These are phyloP conservation scores for Pachycephala philippinensis DNA, from an alignment of 2,113 vertebrate genomes.

Conservation along the genomic window DNA sequence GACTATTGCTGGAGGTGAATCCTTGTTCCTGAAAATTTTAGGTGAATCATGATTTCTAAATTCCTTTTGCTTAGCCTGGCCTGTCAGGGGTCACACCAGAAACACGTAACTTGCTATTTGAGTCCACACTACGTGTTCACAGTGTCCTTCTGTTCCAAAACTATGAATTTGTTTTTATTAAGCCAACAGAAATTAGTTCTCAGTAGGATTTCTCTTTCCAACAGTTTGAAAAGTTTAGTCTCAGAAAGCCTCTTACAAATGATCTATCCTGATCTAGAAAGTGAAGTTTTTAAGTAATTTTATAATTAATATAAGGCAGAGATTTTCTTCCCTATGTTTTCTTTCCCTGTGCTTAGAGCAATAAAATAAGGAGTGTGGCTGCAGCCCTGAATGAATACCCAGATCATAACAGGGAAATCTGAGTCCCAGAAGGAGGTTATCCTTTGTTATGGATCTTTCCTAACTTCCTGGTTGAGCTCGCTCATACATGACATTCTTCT, in stretches of 20 bases:
- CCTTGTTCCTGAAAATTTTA: background rate
- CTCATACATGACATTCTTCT: fast-evolving
- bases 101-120: fast-evolving
- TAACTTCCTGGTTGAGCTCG: background rate
- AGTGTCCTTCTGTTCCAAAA: background rate
- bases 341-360: background rate
- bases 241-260: background rate
- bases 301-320: background rate
- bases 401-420: background rate
- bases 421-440: background rate
- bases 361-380: background rate
- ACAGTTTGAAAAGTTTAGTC: background rate
- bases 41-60: background rate
- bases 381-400: background rate
- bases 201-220: background rate
- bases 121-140: fast-evolving
- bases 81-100: background rate
- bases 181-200: background rate
- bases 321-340: background rate
- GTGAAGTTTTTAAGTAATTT: background rate
- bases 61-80: background rate
- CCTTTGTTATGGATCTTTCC: background rate
- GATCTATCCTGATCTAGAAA: background rate
- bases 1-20: background rate
- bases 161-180: background rate